phyloP scores from a whole-genome alignment of 2,113 vertebrate genomes.

The Phalacrocorax aristotelis region DNA sequence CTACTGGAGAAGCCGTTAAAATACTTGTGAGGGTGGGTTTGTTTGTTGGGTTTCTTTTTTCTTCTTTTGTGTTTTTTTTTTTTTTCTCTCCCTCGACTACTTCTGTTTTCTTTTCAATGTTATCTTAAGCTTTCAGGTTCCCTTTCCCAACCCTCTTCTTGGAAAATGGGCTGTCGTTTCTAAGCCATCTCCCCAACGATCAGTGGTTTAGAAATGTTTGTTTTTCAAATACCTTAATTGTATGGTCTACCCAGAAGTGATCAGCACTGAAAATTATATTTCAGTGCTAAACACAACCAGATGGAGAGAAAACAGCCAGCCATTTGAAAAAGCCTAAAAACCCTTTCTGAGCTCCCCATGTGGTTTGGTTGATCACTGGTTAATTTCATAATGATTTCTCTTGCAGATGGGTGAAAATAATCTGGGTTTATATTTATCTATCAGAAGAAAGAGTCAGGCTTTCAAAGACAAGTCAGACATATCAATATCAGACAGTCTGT shows the following conservation, averaged over 20 bases:
- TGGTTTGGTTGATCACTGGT: slow-evolving; percentile 72
- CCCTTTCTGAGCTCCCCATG: slow-evolving; percentile 10
- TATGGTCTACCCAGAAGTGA: slow-evolving; percentile 79
- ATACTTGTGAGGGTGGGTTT: slow-evolving; percentile 40
- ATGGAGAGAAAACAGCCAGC: slow-evolving; percentile 71
- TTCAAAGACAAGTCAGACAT: neutral
- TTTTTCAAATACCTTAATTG: slow-evolving; percentile 85
- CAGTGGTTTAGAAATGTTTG: slow-evolving; percentile 79
- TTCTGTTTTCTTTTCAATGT: slow-evolving; percentile 51
- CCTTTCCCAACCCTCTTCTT: slow-evolving; percentile 61
- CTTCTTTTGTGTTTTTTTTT: neutral
- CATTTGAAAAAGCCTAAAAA: slow-evolving; percentile 50
- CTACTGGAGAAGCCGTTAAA: slow-evolving; percentile 8
- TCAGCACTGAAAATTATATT: slow-evolving; percentile 77
- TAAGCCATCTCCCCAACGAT: slow-evolving; percentile 64
- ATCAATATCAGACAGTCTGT: slow-evolving; percentile 12
- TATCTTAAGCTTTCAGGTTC: slow-evolving; percentile 60
- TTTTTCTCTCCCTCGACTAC: neutral
- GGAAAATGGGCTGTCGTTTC: slow-evolving; percentile 73
- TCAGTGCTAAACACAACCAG: slow-evolving; percentile 78
- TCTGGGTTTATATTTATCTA: slow-evolving; percentile 52
- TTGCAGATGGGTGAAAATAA: slow-evolving; percentile 58
- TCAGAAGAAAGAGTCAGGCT: slow-evolving; percentile 37
- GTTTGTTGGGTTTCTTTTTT: slow-evolving; percentile 21
- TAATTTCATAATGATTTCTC: slow-evolving; percentile 77